Conservation (phyloP, 2,113 vertebrate genomes). For the Naja naja region DNA sequence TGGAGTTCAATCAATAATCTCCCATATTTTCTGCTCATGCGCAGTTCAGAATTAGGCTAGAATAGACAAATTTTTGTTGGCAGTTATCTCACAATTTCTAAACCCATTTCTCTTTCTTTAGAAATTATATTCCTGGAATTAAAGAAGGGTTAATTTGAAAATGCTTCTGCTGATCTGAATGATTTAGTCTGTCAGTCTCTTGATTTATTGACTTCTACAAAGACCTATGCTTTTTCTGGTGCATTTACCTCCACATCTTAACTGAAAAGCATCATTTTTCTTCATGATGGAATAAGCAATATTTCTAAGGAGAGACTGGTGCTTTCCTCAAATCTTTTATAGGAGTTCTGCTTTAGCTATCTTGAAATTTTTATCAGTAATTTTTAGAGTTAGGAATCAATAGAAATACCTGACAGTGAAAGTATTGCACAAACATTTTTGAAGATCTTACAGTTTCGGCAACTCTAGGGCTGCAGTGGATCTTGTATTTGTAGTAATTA, state of each 20-base stretch:
- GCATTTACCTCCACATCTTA: neutral
- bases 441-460: neutral
- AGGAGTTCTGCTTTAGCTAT: neutral
- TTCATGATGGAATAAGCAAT: neutral
- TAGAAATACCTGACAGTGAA: neutral
- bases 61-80: neutral
- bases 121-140: neutral
- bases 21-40: neutral
- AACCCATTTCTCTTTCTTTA: neutral
- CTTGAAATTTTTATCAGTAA: neutral
- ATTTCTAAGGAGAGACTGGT: neutral
- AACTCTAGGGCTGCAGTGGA: neutral
- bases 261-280: neutral
- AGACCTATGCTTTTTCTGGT: neutral
- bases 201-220: neutral
- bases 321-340: too few species aligned
- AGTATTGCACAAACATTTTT: neutral
- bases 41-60: neutral
- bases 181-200: neutral
- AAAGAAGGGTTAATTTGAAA: neutral
- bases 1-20: neutral
- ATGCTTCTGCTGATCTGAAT: neutral
- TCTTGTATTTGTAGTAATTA: neutral
- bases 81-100: neutral
- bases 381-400: neutral